Evolutionary conservation across 35 echinoderm and acorn worm genomes (phyloP).

Genomic region (Holothuria glaberrima): DNA sequence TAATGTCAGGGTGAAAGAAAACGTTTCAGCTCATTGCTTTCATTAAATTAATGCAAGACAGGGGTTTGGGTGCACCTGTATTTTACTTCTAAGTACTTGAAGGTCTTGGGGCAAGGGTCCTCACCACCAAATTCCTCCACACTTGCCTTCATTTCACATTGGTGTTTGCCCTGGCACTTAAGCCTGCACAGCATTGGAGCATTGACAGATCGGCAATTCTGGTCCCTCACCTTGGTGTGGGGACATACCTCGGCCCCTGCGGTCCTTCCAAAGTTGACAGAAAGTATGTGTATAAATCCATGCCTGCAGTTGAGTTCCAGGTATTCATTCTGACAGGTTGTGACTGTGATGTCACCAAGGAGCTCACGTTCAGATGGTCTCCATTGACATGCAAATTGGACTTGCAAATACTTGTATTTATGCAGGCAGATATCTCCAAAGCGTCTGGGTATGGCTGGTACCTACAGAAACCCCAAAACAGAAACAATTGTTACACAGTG

Average conservation of each 20-base stretch:
- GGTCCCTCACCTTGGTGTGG: conserved; percentile 46
- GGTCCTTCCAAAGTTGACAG: neutral
- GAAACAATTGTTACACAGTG: neutral
- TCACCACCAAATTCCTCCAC: conserved; percentile 52
- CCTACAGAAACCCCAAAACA: neutral
- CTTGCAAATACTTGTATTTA: conserved; percentile 42
- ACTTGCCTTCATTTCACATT: conserved; percentile 25
- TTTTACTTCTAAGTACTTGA: conserved; percentile 35
- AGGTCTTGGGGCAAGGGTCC: conserved; percentile 53
- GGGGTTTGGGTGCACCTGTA: conserved; percentile 61
- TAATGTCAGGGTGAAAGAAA: neutral
- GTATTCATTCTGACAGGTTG: conserved; percentile 47
- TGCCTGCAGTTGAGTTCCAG: conserved; percentile 44
- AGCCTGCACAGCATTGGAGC: conserved; percentile 3
- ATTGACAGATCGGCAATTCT: conserved; percentile 6
- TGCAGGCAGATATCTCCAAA: conserved; percentile 47
- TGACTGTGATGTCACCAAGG: conserved; percentile 30
- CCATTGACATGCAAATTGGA: conserved; percentile 51
- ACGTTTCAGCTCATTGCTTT: too few relatives aligned
- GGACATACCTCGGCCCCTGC: conserved; percentile 42
- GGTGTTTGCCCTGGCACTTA: conserved; percentile 38
- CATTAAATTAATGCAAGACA: conserved; percentile 21
- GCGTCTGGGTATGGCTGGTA: conserved; percentile 30
- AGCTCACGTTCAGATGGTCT: conserved; percentile 6
- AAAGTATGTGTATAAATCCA: conserved; percentile 1